These are phyloP conservation scores for Petrosia ficiformis DNA, from an alignment of 37 sponge, comb jelly and placozoan genomes.

Conservation along the genomic window DNA sequence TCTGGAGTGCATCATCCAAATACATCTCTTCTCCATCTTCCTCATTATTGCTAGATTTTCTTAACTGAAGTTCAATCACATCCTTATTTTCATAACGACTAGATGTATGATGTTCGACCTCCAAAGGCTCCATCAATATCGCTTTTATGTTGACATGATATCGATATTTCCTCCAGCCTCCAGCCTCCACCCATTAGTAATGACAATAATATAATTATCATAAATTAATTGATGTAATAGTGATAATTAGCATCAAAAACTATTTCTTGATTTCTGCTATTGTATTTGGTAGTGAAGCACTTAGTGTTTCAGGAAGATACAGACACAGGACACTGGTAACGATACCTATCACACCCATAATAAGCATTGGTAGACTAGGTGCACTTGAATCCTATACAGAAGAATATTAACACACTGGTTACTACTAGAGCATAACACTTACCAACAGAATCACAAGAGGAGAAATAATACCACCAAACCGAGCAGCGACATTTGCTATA, in stretches of 20 bases:
- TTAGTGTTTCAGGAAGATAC: slow-evolving; percentile 66
- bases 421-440: neutral
- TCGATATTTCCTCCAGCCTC: too few species aligned
- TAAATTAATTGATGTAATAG: too few species aligned
- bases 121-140: too few species aligned
- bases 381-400: neutral
- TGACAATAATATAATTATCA: too few species aligned
- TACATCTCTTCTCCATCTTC: too few species aligned
- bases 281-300: slow-evolving; percentile 54
- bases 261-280: slow-evolving; percentile 18
- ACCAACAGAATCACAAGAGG: slow-evolving; percentile 53
- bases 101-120: too few species aligned
- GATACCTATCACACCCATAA: slow-evolving; percentile 45
- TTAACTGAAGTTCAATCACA: too few species aligned
- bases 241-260: too few species aligned
- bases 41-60: too few species aligned
- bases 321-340: slow-evolving; percentile 35
- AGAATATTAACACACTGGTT: neutral
- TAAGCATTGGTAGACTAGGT: slow-evolving; percentile 37
- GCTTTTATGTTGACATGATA: too few species aligned
- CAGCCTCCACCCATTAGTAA: too few species aligned
- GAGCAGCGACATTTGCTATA: slow-evolving; percentile 23
- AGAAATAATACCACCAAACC: slow-evolving; percentile 45
- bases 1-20: slow-evolving; percentile 39
- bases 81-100: too few species aligned